These are phyloP conservation scores for Enteromius thamalakanensis DNA, from an alignment of 2,797 vertebrate genomes.

Conservation along the genomic window DNA sequence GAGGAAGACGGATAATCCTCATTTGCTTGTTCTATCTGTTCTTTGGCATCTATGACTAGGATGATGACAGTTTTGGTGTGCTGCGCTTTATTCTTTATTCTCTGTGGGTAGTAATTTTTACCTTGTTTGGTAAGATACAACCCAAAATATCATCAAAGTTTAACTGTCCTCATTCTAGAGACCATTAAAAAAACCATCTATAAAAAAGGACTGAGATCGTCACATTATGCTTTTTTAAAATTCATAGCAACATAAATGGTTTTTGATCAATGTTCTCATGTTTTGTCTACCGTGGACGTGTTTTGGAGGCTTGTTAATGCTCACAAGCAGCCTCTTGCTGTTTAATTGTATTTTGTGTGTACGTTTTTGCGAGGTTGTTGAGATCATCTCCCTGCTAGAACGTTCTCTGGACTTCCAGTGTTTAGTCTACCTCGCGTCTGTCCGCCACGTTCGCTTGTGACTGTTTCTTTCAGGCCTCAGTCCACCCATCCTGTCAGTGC, in stretches of 20 bases:
- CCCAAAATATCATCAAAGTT: neutral
- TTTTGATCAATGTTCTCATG: slow-evolving; percentile 20
- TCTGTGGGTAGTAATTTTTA: neutral
- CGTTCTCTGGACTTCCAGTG: slow-evolving; percentile 28
- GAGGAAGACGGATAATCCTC: slow-evolving; percentile 3
- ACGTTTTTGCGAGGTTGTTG: slow-evolving; percentile 20
- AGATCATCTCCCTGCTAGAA: slow-evolving; percentile 9
- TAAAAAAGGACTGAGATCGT: slow-evolving; percentile 6
- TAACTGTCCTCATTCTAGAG: neutral
- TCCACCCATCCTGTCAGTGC: slow-evolving; percentile 41
- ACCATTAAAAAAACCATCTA: neutral
- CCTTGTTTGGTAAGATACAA: neutral
- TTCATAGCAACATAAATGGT: slow-evolving; percentile 10
- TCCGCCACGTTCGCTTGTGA: slow-evolving; percentile 13
- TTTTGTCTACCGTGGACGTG: slow-evolving; percentile 20
- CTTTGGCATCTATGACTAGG: neutral
- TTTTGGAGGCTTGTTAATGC: slow-evolving; percentile 1
- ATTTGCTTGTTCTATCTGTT: slow-evolving; percentile 36
- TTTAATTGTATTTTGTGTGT: slow-evolving; percentile 34
- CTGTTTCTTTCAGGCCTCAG: slow-evolving; percentile 22
- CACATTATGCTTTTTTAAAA: neutral
- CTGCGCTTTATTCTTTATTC: neutral
- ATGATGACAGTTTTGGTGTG: neutral
- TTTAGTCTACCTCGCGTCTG: slow-evolving; percentile 50
- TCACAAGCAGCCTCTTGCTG: slow-evolving; percentile 12